Conservation (phyloP, 2,797 vertebrate species). For the Hephaestus fuliginosus region DNA sequence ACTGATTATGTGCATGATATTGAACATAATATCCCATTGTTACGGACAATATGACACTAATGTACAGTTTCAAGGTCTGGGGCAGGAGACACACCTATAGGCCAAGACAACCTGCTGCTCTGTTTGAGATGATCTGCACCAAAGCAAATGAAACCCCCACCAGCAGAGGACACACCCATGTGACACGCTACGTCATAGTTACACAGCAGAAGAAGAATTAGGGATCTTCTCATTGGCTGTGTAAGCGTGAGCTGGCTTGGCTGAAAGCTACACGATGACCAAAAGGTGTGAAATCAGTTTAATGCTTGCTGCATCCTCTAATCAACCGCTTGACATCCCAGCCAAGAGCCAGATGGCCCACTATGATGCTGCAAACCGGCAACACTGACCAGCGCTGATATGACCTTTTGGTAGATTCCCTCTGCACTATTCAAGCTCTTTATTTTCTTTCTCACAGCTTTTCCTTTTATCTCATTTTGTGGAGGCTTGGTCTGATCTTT, state of each 20-base stretch:
- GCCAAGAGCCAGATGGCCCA: slow-evolving; percentile 43
- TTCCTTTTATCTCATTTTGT: not conserved
- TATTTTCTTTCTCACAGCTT: not conserved
- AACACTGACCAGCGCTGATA: slow-evolving; percentile 18
- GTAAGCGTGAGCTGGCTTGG: slow-evolving; percentile 13
- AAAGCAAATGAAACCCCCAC: not conserved
- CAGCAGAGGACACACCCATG: not conserved
- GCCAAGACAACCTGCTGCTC: not conserved
- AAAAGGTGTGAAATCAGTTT: slow-evolving; percentile 35
- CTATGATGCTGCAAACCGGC: slow-evolving; percentile 12
- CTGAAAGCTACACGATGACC: slow-evolving; percentile 18
- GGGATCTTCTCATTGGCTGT: slow-evolving; percentile 31
- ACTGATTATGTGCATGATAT: no score
- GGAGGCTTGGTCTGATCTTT: not conserved
- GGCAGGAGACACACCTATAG: slow-evolving; percentile 6
- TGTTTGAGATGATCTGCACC: not conserved
- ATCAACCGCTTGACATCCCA: slow-evolving; percentile 33
- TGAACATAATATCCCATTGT: no score
- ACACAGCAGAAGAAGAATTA: not conserved
- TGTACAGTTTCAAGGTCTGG: not conserved
- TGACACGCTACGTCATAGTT: slow-evolving; percentile 7
- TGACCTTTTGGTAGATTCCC: not conserved
- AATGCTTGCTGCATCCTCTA: slow-evolving; percentile 29
- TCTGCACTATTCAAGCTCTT: not conserved
- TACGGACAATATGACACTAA: no score